These are phyloP conservation scores for Orius laevigatus DNA, from an alignment of 1,140 invertebrate genomes.

Conservation along the genomic window DNA sequence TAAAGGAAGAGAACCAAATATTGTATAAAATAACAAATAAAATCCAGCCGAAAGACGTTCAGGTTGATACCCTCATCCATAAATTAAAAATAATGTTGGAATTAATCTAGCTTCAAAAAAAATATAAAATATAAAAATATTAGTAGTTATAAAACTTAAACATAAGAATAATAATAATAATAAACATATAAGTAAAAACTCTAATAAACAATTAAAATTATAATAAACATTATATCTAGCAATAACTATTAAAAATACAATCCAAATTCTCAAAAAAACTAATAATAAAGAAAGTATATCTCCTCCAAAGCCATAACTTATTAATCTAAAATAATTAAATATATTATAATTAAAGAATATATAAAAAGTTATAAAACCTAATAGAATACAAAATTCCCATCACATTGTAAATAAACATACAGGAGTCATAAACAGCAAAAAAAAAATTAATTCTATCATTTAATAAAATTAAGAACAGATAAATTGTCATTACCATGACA, in stretches of 20 bases:
- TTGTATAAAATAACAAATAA: constrained; percentile 46
- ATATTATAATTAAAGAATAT: no score
- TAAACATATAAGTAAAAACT: constrained; percentile 34
- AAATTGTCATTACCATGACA: no score
- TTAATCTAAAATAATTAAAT: no score
- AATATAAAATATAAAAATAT: no score
- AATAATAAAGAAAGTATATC: constrained; percentile 32
- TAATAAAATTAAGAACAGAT: no score
- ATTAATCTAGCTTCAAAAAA: constrained; percentile 42
- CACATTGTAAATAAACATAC: constrained; percentile 26
- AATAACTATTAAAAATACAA: constrained; percentile 34
- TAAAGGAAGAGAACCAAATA: constrained; percentile 41
- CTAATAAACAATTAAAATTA: no score
- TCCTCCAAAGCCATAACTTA: constrained; percentile 25
- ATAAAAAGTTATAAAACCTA: no score
- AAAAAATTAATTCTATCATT: constrained; percentile 37
- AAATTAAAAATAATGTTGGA: constrained; percentile 43
- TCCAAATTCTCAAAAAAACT: constrained; percentile 35
- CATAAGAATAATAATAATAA: constrained; percentile 36
- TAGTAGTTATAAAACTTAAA: constrained; percentile 34
- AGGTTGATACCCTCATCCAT: constrained; percentile 42
- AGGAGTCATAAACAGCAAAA: constrained; percentile 30
- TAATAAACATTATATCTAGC: constrained; percentile 31
- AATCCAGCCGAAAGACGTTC: constrained; percentile 39
- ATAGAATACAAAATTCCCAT: constrained; percentile 28